Base-by-base conservation (phyloP, 2,888 invertebrate genomes). In the Asteroscopus sphinx region DNA sequence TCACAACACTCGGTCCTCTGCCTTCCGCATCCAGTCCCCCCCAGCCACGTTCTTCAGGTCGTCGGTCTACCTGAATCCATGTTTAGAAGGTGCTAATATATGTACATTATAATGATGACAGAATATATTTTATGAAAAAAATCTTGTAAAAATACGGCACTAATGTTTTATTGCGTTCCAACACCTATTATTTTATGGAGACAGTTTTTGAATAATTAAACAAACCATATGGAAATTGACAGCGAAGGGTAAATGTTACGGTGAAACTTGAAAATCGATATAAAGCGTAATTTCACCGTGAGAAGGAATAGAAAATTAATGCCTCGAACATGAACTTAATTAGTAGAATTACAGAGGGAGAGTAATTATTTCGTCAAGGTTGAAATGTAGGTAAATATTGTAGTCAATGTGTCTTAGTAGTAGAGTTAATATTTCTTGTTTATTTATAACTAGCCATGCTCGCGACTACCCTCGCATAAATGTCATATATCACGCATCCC, bases 281-380 rank as follows among this genome's bases (percentile, higher is more conserved):
- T 6, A 9, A 32, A 25, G 2, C 39, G 28, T 62, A 67, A 67
- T 55, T 52, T 52, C 3, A 46, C 36, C 48, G 36, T 17, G 26
- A 33, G 37, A 53, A 47, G 3, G 37, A n/a, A 35, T 46, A 37
- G 36, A 44, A 54, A 65, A 59, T 62, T 33, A 53, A 46, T 59
- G 35, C 42, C 46, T 8, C 11, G 25, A 69, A 62, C 57, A 28
- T 54, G 41, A 58, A 62, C 56, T 59, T 61, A 68, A 72, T 72
- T 68, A 61, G 56, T 52, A 17, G 54, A 57, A 42, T 57, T 57
- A 55, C 32, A 52, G 56, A 49, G 42, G 35, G 9, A 53, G 16
- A 32, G 26, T 68, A 60, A 65, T 71, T 68, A 60, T 47, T 44
- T 17, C 16, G 36, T 57, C 39, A 68, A 59, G 56, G 64, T 53